phyloP scores from a whole-genome alignment of 2,113 vertebrate genomes.

The Rutilus rutilus region DNA sequence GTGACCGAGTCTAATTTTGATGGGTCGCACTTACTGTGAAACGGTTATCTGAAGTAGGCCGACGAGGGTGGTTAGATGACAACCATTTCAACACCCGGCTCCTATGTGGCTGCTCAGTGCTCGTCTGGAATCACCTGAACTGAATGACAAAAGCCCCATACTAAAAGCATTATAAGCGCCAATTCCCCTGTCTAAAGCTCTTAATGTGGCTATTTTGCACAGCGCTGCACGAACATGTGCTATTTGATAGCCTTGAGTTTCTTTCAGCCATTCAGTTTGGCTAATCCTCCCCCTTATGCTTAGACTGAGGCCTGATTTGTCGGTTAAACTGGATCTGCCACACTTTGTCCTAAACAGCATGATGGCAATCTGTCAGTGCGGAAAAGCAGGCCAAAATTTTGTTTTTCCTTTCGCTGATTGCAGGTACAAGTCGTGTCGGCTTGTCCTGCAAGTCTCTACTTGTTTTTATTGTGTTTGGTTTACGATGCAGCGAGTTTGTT shows the following conservation, averaged over 20 bases:
- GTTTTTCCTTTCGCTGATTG: conserved; percentile 55
- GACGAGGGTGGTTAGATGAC: conserved; percentile 40
- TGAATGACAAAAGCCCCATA: conserved; percentile 34
- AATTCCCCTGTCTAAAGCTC: conserved; percentile 60
- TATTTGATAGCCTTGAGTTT: conserved; percentile 76
- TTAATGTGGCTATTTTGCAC: conserved; percentile 68
- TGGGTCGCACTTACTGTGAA: conserved; percentile 18
- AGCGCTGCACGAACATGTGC: conserved; percentile 76
- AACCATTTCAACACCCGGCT: conserved; percentile 36
- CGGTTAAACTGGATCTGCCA: conserved; percentile 68
- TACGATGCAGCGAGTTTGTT: background rate
- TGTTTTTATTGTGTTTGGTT: conserved; percentile 39
- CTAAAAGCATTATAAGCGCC: conserved; percentile 46
- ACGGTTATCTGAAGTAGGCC: conserved; percentile 34
- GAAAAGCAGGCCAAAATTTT: conserved; percentile 17
- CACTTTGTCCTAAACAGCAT: conserved; percentile 60
- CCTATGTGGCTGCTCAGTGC: conserved; percentile 14
- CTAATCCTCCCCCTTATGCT: conserved; percentile 73
- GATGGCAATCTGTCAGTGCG: conserved; percentile 54
- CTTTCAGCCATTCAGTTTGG: conserved; percentile 54
- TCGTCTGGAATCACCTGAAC: conserved; percentile 54
- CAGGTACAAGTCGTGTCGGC: background rate
- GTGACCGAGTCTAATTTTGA: conserved; percentile 42
- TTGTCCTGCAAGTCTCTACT: background rate
- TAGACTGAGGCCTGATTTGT: conserved; percentile 63